Conservation (phyloP, 2,113 vertebrate species). For the Typhlomys cinereus region DNA sequence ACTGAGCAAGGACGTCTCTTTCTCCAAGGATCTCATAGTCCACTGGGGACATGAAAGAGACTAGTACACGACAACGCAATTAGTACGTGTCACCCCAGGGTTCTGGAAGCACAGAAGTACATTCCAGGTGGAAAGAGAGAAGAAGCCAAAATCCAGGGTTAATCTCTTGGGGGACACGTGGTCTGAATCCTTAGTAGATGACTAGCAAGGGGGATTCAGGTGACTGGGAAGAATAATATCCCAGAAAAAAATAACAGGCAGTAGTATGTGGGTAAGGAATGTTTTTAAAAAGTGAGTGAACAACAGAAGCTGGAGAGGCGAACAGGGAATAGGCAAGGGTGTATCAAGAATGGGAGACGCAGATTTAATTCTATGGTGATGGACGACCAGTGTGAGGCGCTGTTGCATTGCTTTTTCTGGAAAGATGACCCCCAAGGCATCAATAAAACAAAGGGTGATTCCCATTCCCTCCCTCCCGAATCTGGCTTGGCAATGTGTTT, state of each 20-base stretch:
- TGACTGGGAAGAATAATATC: not conserved
- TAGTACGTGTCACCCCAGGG: not conserved
- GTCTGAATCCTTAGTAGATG: not conserved
- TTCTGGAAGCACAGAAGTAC: not conserved
- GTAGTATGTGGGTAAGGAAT: not conserved
- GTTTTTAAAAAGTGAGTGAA: not conserved
- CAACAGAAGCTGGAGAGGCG: not conserved
- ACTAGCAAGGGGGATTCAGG: not conserved
- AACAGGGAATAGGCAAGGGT: not conserved
- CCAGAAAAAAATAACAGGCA: conserved; percentile 16
- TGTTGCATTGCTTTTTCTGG: not conserved
- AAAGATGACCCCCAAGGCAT: no score
- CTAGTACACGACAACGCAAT: not conserved
- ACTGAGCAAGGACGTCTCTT: not conserved
- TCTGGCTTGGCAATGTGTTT: not conserved
- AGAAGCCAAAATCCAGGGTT: not conserved
- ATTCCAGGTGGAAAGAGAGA: rapidly evolving
- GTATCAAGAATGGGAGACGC: not conserved
- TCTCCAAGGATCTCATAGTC: not conserved
- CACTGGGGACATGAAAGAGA: not conserved
- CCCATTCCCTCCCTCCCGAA: no score
- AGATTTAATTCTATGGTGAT: no score
- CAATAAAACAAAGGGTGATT: not conserved
- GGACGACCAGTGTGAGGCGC: not conserved
- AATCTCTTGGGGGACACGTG: no score